phyloP scores from a whole-genome alignment of 2,888 invertebrate species.

The Acanthosepion pharaonis region DNA sequence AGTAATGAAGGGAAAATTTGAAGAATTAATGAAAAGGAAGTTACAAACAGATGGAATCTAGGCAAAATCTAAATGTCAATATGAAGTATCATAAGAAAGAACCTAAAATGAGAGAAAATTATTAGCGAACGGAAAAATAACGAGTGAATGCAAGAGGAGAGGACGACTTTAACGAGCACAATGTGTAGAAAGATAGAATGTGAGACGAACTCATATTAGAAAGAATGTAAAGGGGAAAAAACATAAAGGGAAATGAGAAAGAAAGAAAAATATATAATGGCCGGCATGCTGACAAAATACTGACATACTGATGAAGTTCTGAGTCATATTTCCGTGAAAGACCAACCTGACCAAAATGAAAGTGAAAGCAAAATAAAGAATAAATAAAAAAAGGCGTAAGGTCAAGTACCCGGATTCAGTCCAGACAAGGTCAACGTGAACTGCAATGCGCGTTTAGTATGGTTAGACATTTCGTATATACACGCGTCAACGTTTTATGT shows the following conservation, averaged over 20 bases:
- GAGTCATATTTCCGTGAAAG: neutral
- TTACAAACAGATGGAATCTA: no score
- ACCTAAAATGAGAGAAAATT: no score
- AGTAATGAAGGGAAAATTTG: no score
- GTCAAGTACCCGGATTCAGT: neutral
- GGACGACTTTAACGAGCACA: no score
- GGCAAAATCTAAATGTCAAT: no score
- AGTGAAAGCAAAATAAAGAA: neutral
- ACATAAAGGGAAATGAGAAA: neutral
- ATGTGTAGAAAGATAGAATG: no score
- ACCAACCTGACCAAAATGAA: neutral
- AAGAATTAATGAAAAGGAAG: no score
- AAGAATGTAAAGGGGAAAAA: neutral
- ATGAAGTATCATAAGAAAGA: no score
- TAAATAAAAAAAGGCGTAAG: neutral
- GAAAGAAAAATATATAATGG: neutral
- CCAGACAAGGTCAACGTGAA: neutral
- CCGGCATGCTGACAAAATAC: neutral
- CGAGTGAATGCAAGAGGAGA: neutral
- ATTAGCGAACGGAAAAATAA: neutral
- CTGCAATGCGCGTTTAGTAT: neutral
- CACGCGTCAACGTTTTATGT: neutral
- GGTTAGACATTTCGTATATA: neutral
- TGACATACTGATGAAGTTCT: neutral
- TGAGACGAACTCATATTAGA: neutral